Evolutionary conservation across 2,113 vertebrate species (phyloP).

Genomic region (Zootoca vivipara): DNA sequence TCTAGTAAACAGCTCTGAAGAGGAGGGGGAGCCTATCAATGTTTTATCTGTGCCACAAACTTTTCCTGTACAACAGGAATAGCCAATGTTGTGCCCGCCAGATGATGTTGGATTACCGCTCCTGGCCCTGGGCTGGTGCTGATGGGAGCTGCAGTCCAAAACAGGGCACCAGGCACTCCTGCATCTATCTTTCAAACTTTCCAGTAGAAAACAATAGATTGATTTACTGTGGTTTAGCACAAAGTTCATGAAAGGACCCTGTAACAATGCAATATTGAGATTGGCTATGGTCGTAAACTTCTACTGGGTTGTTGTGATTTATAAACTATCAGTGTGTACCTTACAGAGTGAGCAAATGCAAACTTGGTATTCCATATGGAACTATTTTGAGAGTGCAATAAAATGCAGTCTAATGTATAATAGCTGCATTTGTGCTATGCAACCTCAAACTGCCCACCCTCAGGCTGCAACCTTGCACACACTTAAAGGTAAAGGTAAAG

Average conservation of each 20-base stretch:
- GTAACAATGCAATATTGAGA: not conserved
- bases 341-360: not conserved
- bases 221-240: too few relatives aligned
- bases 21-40: not conserved
- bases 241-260: not conserved
- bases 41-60: not conserved
- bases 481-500: too few relatives aligned
- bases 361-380: not conserved
- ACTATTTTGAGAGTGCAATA: not conserved
- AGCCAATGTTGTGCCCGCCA: too few relatives aligned
- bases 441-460: not conserved
- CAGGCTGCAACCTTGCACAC: not conserved
- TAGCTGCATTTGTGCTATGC: not conserved
- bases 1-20: not conserved
- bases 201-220: not conserved
- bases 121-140: too few relatives aligned
- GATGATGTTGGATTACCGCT: too few relatives aligned
- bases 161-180: too few relatives aligned
- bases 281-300: not conserved
- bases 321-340: not conserved
- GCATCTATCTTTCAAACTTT: too few relatives aligned
- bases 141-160: too few relatives aligned
- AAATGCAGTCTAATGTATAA: not conserved
- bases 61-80: not conserved
- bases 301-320: not conserved